phyloP scores from a whole-genome alignment of 2,888 invertebrate species.

The Harmothoe impar region DNA sequence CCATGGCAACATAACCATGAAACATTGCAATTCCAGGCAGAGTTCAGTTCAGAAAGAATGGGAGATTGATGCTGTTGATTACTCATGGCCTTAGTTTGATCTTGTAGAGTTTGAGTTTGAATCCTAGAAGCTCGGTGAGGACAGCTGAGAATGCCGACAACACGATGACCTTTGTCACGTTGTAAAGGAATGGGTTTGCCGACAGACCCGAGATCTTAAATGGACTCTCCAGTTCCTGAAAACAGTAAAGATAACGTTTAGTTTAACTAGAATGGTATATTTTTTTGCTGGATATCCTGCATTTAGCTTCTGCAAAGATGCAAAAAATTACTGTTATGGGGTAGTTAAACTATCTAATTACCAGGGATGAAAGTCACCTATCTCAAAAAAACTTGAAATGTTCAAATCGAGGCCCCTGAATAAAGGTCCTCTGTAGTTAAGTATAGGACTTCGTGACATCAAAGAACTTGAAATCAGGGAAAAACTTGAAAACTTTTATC shows the following conservation, averaged over 20 bases:
- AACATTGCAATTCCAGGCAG: neutral
- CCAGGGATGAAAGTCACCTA: too few relatives aligned
- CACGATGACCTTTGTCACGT: conserved; percentile 96
- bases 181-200: conserved; percentile 97
- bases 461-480: too few relatives aligned
- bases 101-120: conserved; percentile 97
- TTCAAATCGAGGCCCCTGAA: too few relatives aligned
- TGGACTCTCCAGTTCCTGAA: conserved; percentile 96
- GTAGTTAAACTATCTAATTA: too few relatives aligned
- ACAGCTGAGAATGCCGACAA: conserved; percentile 97
- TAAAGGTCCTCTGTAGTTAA: too few relatives aligned
- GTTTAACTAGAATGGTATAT: too few relatives aligned
- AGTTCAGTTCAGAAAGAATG: neutral
- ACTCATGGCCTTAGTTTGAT: conserved; percentile 87
- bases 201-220: conserved; percentile 98
- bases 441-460: too few relatives aligned
- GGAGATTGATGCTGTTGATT: neutral
- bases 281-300: too few relatives aligned
- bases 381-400: too few relatives aligned
- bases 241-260: conserved; percentile 64
- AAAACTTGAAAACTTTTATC: too few relatives aligned
- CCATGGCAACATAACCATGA: neutral
- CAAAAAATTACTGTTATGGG: too few relatives aligned
- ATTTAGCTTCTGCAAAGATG: too few relatives aligned
- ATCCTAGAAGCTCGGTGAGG: conserved; percentile 97